phyloP scores from a whole-genome alignment of 2,797 vertebrate species.

The Anguilla pacifica region DNA sequence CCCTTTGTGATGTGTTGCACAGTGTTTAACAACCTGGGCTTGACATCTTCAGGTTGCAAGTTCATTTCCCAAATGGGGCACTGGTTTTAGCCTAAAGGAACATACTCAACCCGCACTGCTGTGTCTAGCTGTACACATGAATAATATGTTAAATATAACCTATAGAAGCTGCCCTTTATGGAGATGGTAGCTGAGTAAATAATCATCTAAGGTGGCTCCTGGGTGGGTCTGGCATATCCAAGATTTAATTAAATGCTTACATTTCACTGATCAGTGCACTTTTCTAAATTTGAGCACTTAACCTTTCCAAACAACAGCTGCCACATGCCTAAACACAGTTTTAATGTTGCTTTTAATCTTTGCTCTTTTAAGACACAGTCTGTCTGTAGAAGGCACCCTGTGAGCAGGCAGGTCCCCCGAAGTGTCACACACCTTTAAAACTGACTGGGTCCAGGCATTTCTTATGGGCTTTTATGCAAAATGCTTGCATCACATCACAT shows the following conservation, averaged over 20 bases:
- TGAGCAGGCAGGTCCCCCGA: not conserved
- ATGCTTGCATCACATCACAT: not conserved
- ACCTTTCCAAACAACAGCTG: slow-evolving; percentile 16
- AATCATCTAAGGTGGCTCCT: not conserved
- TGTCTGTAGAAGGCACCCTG: not conserved
- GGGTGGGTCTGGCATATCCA: not conserved
- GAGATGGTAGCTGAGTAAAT: not conserved
- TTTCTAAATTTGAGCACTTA: slow-evolving; percentile 18
- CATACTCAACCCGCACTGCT: not conserved
- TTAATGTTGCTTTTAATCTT: slow-evolving; percentile 6
- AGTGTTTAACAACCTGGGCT: not conserved
- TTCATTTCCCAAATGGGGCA: not conserved
- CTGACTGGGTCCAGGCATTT: not conserved
- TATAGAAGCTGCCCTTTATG: not conserved
- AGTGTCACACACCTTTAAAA: slow-evolving; percentile 7
- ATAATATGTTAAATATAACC: slow-evolving; percentile 8
- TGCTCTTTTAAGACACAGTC: not conserved
- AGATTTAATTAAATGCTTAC: slow-evolving; percentile 8
- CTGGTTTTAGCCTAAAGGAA: not conserved
- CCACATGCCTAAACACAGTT: slow-evolving; percentile 7
- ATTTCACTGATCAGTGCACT: slow-evolving; percentile 12
- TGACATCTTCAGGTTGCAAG: not conserved
- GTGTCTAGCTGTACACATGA: not conserved
- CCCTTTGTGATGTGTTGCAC: not conserved
- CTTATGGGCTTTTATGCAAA: not conserved